Conservation (phyloP, 1,140 invertebrate genomes). For the Zaprionus davidi region DNA sequence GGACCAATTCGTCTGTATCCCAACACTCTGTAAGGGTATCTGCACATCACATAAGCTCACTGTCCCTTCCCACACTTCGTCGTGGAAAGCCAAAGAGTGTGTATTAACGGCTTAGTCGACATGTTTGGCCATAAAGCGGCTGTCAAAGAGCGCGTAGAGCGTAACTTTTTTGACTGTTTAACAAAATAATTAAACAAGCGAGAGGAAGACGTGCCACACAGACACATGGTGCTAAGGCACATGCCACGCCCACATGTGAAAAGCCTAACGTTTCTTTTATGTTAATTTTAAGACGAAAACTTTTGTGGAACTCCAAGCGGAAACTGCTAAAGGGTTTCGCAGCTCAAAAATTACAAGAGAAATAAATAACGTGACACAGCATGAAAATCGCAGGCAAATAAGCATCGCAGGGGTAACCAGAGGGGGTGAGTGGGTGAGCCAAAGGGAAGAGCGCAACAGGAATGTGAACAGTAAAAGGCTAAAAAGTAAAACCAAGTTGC, state of each 20-base stretch:
- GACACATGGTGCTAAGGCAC: conserved; percentile 3
- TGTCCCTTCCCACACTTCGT: neutral
- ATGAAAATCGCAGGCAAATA: conserved; percentile 49
- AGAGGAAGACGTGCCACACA: conserved; percentile 1
- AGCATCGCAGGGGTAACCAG: neutral
- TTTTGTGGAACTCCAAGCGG: conserved; percentile 30
- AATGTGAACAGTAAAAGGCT: conserved; percentile 54
- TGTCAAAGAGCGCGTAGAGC: conserved; percentile 15
- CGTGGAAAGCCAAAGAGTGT: conserved; percentile 24
- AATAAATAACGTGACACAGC: conserved; percentile 73
- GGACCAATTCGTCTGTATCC: neutral
- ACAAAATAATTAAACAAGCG: conserved; percentile 61
- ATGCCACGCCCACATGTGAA: conserved; percentile 34
- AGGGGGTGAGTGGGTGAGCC: neutral
- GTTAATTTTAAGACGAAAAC: conserved; percentile 51
- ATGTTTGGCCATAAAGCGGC: conserved; percentile 45
- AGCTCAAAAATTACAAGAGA: conserved; percentile 59
- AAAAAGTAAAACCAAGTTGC: conserved; percentile 50
- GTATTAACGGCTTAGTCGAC: conserved; percentile 58
- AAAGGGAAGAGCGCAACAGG: conserved; percentile 43
- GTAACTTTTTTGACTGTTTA: conserved; percentile 49
- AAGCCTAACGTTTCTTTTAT: conserved; percentile 49
- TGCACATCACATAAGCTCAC: neutral
- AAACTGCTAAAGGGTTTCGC: conserved; percentile 50
- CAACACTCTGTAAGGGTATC: neutral